Percentiles rank a stretch among this genome's conserved stretches.
Evolutionary conservation across 1,140 invertebrate genomes (phyloP).

Genomic region (Drosophila arawakana): DNA sequence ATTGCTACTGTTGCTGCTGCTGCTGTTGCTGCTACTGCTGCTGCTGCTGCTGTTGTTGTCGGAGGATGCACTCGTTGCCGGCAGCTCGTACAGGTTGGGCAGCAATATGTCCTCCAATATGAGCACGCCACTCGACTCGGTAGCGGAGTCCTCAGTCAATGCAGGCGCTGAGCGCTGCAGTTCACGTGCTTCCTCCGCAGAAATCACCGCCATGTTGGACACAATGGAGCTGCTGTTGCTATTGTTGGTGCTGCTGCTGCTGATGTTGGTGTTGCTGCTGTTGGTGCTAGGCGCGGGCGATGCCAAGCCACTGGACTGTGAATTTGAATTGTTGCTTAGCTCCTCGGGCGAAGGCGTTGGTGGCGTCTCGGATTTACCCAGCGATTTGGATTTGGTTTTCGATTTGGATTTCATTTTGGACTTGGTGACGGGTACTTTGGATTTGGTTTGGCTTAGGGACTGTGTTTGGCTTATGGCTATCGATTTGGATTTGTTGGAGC

Average conservation of each 20-base stretch:
- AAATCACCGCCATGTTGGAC: constrained; percentile 70
- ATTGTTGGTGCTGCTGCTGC: constrained; percentile 5
- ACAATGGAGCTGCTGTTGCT: constrained; percentile 45
- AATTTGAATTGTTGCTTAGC: constrained; percentile 30
- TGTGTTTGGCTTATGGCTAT: neutral
- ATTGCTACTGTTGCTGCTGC: neutral
- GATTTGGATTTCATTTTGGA: constrained; percentile 7
- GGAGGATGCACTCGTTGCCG: neutral
- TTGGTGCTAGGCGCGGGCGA: constrained; percentile 41
- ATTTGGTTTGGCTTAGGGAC: neutral
- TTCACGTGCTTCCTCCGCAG: constrained; percentile 64
- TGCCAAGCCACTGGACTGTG: constrained; percentile 4
- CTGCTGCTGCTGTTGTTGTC: constrained; percentile 28
- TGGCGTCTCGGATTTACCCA: neutral
- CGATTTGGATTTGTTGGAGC: constrained; percentile 25
- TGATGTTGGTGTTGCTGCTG: constrained; percentile 38
- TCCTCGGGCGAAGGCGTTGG: constrained; percentile 25
- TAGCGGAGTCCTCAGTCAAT: constrained; percentile 49
- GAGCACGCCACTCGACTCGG: constrained; percentile 48
- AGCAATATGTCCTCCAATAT: constrained; percentile 66
- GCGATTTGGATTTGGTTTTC: neutral
- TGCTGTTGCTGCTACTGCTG: neutral
- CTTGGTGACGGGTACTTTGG: neutral
- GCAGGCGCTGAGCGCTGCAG: constrained; percentile 58
- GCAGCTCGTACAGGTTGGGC: constrained; percentile 58